Conservation (phyloP, 92 coral and sea anemone genomes). For the Pocillopora meandrina region DNA sequence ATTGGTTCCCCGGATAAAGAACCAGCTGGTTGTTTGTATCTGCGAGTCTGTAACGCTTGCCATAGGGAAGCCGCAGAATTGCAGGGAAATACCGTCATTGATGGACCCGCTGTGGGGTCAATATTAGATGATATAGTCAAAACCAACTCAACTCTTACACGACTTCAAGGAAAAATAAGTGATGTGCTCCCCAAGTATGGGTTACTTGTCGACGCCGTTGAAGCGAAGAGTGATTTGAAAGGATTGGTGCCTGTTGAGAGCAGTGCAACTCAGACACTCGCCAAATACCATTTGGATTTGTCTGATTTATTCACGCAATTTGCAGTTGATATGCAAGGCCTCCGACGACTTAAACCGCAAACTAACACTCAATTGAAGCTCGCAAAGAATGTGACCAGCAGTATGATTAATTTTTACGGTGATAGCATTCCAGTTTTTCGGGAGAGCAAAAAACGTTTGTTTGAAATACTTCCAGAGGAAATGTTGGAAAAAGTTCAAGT, state of each 20-base stretch:
- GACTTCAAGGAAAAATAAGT: constrained; percentile 67
- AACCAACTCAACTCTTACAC: constrained; percentile 55
- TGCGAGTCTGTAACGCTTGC: constrained; percentile 81
- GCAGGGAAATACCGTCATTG: constrained; percentile 70
- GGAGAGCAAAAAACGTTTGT: constrained; percentile 75
- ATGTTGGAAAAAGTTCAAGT: constrained; percentile 81
- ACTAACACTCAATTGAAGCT: constrained; percentile 88
- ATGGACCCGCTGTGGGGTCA: constrained; percentile 62
- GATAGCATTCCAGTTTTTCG: constrained; percentile 77
- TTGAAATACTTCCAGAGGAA: constrained; percentile 70
- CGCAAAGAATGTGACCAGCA: constrained; percentile 75
- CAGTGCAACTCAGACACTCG: constrained; percentile 87
- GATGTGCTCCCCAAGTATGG: constrained; percentile 81
- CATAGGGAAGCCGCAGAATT: constrained; percentile 77
- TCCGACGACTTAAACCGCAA: constrained; percentile 82
- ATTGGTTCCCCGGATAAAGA: constrained; percentile 92
- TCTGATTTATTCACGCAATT: constrained; percentile 97
- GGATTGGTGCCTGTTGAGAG: constrained; percentile 69
- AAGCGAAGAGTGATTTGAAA: constrained; percentile 80
- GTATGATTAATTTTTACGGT: constrained; percentile 80
- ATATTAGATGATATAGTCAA: constrained; percentile 70
- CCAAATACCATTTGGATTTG: constrained; percentile 87
- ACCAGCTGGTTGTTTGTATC: constrained; percentile 76
- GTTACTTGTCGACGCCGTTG: constrained; percentile 87
- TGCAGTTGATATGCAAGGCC: constrained; percentile 94